Percentiles rank a stretch among this genome's conserved stretches.
phyloP scores from a whole-genome alignment of 2,113 vertebrate species.

The Glaucidium brasilianum region DNA sequence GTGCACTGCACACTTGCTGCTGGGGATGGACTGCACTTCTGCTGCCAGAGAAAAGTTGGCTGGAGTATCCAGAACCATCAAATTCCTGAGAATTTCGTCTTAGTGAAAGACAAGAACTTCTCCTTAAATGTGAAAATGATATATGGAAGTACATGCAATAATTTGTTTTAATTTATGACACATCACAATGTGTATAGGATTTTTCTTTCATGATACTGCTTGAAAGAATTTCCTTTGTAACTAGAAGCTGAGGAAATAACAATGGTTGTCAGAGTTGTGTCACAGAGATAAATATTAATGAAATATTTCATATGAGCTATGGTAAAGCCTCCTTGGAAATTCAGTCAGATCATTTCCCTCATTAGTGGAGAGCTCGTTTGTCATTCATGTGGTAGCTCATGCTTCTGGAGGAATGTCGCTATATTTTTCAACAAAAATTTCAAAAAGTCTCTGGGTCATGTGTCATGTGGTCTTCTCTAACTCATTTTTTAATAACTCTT shows the following conservation, averaged over 20 bases:
- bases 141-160: neutral
- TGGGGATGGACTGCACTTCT: neutral
- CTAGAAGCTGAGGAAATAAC: neutral
- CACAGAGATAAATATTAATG: neutral
- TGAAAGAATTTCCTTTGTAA: neutral
- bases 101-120: neutral
- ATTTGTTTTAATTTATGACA: neutral
- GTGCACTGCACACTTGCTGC: neutral
- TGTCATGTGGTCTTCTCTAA: neutral
- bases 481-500: neutral
- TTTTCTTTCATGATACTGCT: neutral
- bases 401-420: neutral
- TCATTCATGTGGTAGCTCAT: neutral
- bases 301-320: neutral
- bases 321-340: neutral
- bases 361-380: neutral
- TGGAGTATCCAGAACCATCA: neutral
- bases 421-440: neutral
- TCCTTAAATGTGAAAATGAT: neutral
- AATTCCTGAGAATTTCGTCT: neutral
- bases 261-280: neutral
- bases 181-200: neutral
- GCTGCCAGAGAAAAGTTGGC: neutral
- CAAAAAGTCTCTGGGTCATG: neutral
- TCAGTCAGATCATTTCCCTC: neutral